Conservation (phyloP, 2,888 invertebrate species). For the Poecilus cupreus region DNA sequence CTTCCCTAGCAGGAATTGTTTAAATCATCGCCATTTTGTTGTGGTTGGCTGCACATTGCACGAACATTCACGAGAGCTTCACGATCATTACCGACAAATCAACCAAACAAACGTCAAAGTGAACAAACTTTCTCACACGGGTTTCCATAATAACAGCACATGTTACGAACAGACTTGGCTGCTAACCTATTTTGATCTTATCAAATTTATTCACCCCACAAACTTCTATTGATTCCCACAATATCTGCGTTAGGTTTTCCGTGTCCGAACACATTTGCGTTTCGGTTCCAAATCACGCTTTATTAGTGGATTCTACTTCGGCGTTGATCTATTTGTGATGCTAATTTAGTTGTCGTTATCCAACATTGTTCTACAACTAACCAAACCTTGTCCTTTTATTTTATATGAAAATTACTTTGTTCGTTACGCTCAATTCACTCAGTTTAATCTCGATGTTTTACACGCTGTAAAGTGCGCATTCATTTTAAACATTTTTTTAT, state of each 20-base stretch:
- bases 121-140: slow-evolving; percentile 22
- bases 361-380: not conserved
- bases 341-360: slow-evolving; percentile 40
- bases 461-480: not conserved
- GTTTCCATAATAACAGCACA: slow-evolving; percentile 37
- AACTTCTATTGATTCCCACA: slow-evolving; percentile 52
- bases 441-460: not conserved
- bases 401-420: slow-evolving; percentile 6
- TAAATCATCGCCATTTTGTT: slow-evolving; percentile 4
- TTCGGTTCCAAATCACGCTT: slow-evolving; percentile 13
- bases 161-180: slow-evolving; percentile 14
- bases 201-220: slow-evolving; percentile 58
- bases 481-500: too few species aligned
- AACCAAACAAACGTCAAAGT: slow-evolving; percentile 27
- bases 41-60: slow-evolving; percentile 28
- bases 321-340: slow-evolving; percentile 49
- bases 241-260: slow-evolving; percentile 52
- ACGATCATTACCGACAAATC: slow-evolving; percentile 39
- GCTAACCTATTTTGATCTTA: slow-evolving; percentile 57
- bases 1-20: too few species aligned
- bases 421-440: not conserved
- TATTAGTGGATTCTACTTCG: slow-evolving; percentile 48
- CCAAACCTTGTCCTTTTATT: slow-evolving; percentile 3
- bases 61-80: slow-evolving; percentile 24
- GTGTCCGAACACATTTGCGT: slow-evolving; percentile 39